Percentiles rank a stretch among this genome's conserved stretches.
phyloP scores from a whole-genome alignment of 2,888 invertebrate genomes.

The Sisyra terminalis region DNA sequence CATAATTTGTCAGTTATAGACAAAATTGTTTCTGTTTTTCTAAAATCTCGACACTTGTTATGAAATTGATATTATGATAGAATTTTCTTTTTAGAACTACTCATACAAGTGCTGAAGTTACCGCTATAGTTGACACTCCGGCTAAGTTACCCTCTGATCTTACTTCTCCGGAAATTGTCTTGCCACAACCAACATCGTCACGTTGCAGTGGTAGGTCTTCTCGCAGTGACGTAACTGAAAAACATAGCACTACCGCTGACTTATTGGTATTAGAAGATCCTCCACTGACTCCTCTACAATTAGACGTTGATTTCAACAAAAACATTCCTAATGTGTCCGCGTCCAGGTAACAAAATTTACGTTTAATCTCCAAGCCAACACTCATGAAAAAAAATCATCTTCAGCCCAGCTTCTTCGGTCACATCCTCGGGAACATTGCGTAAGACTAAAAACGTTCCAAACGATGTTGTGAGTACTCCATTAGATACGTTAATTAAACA shows the following conservation, averaged over 20 bases:
- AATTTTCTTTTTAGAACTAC: conserved; percentile 32
- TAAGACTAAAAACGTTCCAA: conserved; percentile 28
- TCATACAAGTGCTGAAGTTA: conserved; percentile 32
- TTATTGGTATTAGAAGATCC: conserved; percentile 5
- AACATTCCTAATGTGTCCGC: neutral
- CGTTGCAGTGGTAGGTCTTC: conserved; percentile 4
- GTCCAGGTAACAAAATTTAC: neutral
- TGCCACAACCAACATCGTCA: conserved; percentile 9
- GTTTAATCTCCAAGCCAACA: too few relatives aligned
- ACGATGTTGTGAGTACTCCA: conserved; percentile 22
- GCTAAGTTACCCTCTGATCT: conserved; percentile 22
- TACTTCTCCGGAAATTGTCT: neutral
- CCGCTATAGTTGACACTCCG: conserved; percentile 22
- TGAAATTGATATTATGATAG: too few relatives aligned
- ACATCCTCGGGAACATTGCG: conserved; percentile 18
- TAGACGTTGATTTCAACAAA: conserved; percentile 3
- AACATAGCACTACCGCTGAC: conserved; percentile 25
- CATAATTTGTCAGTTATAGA: too few relatives aligned
- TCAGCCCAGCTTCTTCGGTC: conserved; percentile 1
- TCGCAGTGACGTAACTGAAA: conserved; percentile 1
- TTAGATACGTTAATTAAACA: conserved; percentile 65
- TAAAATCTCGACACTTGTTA: too few relatives aligned
- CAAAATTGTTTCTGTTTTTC: too few relatives aligned
- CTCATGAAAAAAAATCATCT: too few relatives aligned
- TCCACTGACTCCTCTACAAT: conserved; percentile 2